Evolutionary conservation across 2,797 vertebrate genomes (phyloP), one percentile per base, ranked within the genome.

Genomic region (Tenualosa thibaudeaui): DNA sequence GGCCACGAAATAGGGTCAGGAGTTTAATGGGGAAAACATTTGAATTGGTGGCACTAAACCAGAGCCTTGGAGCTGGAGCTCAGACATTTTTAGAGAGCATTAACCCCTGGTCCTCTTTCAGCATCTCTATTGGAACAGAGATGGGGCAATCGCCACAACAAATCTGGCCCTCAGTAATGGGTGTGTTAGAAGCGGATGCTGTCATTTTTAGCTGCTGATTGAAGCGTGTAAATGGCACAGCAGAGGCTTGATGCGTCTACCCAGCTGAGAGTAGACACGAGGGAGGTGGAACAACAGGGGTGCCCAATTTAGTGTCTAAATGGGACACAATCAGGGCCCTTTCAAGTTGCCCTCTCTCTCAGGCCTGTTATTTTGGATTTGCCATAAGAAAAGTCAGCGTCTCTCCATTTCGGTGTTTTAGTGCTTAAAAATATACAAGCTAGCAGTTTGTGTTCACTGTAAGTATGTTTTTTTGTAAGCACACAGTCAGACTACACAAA

Each of bases 11-110:
- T 92, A 92, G 91, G 94, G 95, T 95, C 94, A 94, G 90, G 90
- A 95, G 95, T 95, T 95, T 95, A 95, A 93, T 94, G 92, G 94
- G 92, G 92, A 94, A 93, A 94, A 93, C 93, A 93, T 94, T 95
- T 92, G 91, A 94, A 92, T 89, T 54, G 46, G 92, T 93, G 94
- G 93, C 94, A 92, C 90, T 0, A 92, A 94, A 94, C 93, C 93
- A 90, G 92, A 93, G 90, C 87, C 89, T 91, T 91, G 81, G 81
- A 65, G 65, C 71, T 40, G 62, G 83, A 83, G 85, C 83, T 54
- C 51, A 85, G 84, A 68, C 88, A 91, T 94, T 93, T 94, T 87
- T 78, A 86, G 90, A 93, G 90, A 92, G 90, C 93, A 93, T 95
- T 94, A 95, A 95, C 93, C 93, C 93, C 92, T 81, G 89, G 87